These are phyloP conservation scores for Galemys pyrenaicus DNA, from an alignment of 2,113 vertebrate species.

Conservation along the genomic window DNA sequence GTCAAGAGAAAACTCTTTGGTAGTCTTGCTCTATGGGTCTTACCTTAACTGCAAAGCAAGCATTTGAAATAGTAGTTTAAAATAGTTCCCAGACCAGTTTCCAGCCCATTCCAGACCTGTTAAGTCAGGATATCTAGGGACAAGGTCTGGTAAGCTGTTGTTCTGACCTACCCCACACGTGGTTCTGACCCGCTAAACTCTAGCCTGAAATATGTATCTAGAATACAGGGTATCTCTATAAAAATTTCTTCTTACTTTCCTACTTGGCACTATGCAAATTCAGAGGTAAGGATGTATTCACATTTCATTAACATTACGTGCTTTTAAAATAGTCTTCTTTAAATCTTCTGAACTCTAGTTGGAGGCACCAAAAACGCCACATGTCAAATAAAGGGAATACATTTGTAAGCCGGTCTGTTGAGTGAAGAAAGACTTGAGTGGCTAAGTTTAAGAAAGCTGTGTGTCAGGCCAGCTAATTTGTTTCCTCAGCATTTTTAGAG, in stretches of 20 bases:
- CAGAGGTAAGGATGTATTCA: neutral
- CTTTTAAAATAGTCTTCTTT: constrained; percentile 25
- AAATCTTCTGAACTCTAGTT: constrained; percentile 34
- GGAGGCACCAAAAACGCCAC: neutral
- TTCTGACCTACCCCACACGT: neutral
- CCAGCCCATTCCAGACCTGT: neutral
- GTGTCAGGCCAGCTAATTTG: neutral
- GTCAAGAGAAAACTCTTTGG: neutral
- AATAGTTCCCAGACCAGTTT: neutral
- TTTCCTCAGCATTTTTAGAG: neutral
- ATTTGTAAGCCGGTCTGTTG: neutral
- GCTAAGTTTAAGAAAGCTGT: neutral
- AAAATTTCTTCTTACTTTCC: constrained; percentile 24
- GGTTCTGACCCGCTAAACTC: neutral
- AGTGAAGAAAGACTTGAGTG: neutral
- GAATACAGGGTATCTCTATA: neutral
- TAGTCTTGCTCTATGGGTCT: neutral
- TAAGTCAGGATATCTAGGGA: neutral
- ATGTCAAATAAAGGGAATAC: neutral
- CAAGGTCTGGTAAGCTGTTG: neutral
- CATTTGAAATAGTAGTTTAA: neutral
- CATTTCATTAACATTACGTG: neutral
- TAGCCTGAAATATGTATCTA: neutral
- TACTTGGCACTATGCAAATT: neutral
- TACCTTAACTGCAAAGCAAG: neutral